Base-by-base conservation (phyloP, 2,113 vertebrate species). In the Scophthalmus maximus region DNA sequence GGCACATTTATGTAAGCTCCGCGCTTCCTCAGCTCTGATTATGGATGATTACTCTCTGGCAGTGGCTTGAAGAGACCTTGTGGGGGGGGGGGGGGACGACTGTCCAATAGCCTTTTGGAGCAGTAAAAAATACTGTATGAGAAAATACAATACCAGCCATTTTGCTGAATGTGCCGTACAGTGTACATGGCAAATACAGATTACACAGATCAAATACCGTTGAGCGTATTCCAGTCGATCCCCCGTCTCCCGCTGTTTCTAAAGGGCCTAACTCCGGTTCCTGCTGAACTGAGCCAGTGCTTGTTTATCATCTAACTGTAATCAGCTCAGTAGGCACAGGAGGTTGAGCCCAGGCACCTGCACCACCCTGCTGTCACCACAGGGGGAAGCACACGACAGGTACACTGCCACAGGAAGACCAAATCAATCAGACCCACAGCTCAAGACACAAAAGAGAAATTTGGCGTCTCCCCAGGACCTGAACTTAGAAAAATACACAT, bases 291-390 rank as follows among this genome's bases (percentile, higher is more conserved):
- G 94, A 95, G 94, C 93, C 94, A 95, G 94, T 94, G 87, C 76
- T 89, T 79, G 73, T 88, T 87, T 72, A 73, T 87, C 47, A 90
- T 92, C 75, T 52, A 88, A 95, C 94, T 94, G 94, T 94, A 92
- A 94, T 95, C 94, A 95, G 94, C 93, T 94, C 94, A 95, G 93
- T 95, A 94, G 94, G 94, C 94, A 95, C 94, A 90, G 94, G 93
- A 94, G 94, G 87, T 93, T 94, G 91, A 94, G 91, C 93, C 93
- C 93, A 93, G 78, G 68, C 56, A 73, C 63, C 62, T 11, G 65
- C 69, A 82, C 49, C 66, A 15, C 61, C 49, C 65, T 49, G 46
- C 12, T 26, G 18, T 55, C 68, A 69, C 81, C 86, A 75, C 79
- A 29, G 62, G 69, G 76, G 73, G 78, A 80, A 78, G 79, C 71